phyloP scores from a whole-genome alignment of 2,888 invertebrate genomes.

The Ischnus inquisitorius region DNA sequence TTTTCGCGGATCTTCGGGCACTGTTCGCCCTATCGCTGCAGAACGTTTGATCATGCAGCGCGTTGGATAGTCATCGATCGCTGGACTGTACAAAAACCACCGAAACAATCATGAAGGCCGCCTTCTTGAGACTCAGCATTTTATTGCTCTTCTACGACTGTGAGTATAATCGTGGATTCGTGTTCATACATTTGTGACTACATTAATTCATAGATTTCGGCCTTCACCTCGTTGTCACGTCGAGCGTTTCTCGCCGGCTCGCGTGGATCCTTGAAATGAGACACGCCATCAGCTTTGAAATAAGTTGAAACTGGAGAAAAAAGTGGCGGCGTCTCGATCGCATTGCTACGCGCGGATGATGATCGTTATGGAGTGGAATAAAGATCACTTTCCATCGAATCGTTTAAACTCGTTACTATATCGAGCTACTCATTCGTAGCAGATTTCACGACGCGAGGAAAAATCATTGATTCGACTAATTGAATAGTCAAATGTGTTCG shows the following conservation, averaged over 20 bases:
- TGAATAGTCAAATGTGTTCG: too few species aligned
- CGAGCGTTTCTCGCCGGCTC: conserved; percentile 32
- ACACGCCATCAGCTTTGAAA: not conserved
- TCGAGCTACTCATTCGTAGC: not conserved
- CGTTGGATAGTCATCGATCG: conserved; percentile 1
- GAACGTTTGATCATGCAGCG: conserved; percentile 49
- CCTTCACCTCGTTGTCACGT: conserved; percentile 75
- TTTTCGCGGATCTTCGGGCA: conserved; percentile 36
- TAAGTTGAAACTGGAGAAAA: conserved; percentile 3
- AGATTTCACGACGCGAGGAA: not conserved
- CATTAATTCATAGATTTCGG: conserved; percentile 54
- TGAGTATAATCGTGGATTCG: conserved; percentile 68
- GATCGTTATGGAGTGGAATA: not conserved
- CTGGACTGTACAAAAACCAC: conserved; percentile 4
- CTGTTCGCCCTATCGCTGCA: conserved; percentile 34
- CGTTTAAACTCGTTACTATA: not conserved
- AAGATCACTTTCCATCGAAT: not conserved
- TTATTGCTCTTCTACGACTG: conserved; percentile 77
- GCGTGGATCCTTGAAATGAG: conserved; percentile 28
- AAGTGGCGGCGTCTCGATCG: not conserved
- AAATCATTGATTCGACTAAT: too few species aligned
- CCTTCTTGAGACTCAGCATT: conserved; percentile 72
- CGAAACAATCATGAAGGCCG: conserved; percentile 73
- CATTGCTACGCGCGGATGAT: conserved; percentile 1
- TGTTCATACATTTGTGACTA: conserved; percentile 52